Evolutionary conservation across 2,888 invertebrate species (phyloP).

Genomic region (Sesia apiformis): DNA sequence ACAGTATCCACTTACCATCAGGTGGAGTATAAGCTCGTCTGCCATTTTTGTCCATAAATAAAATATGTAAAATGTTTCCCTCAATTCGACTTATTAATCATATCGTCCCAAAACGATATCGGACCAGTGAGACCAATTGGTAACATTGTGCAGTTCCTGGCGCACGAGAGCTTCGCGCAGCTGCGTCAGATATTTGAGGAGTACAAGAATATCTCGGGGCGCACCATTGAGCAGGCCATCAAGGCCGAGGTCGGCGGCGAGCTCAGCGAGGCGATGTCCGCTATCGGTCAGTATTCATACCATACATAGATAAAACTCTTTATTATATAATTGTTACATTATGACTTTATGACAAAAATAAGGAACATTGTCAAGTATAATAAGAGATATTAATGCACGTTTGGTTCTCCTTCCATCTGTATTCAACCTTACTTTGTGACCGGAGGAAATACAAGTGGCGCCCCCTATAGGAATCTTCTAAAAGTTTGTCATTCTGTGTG

Average conservation of each 20-base stretch:
- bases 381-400: background rate
- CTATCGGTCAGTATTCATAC: conserved; percentile 73
- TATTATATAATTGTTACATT: background rate
- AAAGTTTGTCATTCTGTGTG: too few relatives aligned
- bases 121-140: background rate
- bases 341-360: background rate
- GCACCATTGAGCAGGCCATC: conserved; percentile 83
- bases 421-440: too few relatives aligned
- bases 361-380: background rate
- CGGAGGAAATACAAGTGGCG: too few relatives aligned
- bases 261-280: conserved; percentile 78
- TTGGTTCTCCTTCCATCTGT: too few relatives aligned
- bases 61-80: too few relatives aligned
- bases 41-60: too few relatives aligned
- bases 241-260: conserved; percentile 80
- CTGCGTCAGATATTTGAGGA: conserved; percentile 80
- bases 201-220: conserved; percentile 82
- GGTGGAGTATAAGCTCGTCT: too few relatives aligned
- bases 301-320: background rate
- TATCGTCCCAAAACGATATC: too few relatives aligned
- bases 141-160: conserved; percentile 68
- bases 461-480: too few relatives aligned
- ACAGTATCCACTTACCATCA: too few relatives aligned
- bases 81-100: too few relatives aligned
- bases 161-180: conserved; percentile 84